A percentile compares a stretch with the other conserved stretches of the same genome.
Conservation (phyloP, 2,797 vertebrate genomes). For the Mico argentatus region DNA sequence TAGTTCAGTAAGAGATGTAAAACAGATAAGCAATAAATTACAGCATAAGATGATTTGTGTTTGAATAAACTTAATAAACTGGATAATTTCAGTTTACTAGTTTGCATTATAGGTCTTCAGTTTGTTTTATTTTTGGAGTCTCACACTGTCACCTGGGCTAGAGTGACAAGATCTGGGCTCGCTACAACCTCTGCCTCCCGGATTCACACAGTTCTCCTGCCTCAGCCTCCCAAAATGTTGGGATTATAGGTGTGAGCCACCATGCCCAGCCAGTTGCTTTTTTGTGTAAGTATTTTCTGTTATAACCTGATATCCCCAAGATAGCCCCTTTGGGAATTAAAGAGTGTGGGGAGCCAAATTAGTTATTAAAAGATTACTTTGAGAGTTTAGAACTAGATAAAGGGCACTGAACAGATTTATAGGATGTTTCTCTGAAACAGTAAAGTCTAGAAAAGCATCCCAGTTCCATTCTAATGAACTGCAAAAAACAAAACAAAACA, state of each 20-base stretch:
- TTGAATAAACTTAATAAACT: constrained; percentile 12
- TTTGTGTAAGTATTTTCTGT: neutral
- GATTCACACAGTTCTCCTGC: too few species aligned
- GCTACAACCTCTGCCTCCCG: too few species aligned
- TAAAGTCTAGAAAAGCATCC: neutral
- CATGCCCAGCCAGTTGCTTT: neutral
- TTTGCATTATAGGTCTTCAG: neutral
- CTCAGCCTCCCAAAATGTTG: too few species aligned
- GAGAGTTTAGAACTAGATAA: neutral
- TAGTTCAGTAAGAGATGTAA: neutral
- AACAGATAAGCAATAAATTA: neutral
- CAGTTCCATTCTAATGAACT: neutral
- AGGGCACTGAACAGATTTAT: neutral
- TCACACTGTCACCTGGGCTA: too few species aligned
- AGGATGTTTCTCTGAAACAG: neutral
- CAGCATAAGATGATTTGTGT: neutral
- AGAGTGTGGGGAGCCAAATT: neutral
- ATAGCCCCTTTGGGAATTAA: neutral
- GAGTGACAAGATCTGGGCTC: too few species aligned
- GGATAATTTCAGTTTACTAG: neutral
- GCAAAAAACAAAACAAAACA: neutral
- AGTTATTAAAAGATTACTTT: neutral
- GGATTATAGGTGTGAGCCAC: too few species aligned
- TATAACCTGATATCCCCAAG: neutral
- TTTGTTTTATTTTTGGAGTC: neutral